phyloP scores from a whole-genome alignment of 2,113 vertebrate species.

The Petaurus breviceps region DNA sequence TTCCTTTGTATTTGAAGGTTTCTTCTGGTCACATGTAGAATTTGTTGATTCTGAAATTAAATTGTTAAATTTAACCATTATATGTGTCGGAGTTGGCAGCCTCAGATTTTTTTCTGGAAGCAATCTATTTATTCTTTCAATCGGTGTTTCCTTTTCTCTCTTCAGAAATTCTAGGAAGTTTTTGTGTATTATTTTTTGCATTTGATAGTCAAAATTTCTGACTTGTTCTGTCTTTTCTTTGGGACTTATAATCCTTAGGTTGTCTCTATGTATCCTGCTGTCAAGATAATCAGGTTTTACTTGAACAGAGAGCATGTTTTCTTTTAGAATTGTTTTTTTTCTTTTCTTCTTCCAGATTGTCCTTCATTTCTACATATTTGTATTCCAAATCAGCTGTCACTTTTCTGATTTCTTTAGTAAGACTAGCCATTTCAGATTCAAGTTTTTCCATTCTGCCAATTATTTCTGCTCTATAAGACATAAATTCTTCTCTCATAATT shows the following conservation, averaged over 20 bases:
- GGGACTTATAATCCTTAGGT: background rate
- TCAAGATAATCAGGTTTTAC: background rate
- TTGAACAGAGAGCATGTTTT: background rate
- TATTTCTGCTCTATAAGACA: background rate
- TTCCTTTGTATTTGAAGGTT: background rate
- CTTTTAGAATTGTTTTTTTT: background rate
- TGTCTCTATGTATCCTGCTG: background rate
- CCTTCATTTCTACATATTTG: background rate
- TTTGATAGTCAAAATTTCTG: background rate
- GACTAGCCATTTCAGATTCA: background rate
- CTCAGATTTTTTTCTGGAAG: background rate
- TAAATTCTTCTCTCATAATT: background rate
- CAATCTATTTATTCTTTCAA: background rate
- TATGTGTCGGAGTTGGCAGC: background rate
- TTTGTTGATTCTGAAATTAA: background rate
- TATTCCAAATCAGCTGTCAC: background rate
- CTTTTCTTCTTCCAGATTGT: background rate
- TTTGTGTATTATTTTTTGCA: background rate
- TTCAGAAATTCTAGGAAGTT: background rate
- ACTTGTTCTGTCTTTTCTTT: background rate
- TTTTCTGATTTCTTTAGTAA: background rate
- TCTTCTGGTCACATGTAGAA: background rate
- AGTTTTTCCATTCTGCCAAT: background rate
- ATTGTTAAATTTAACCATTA: background rate
- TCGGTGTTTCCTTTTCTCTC: background rate